Evolutionary conservation across 30 jellyfish, hydroid and myxozoan genomes (phyloP), one percentile per base, ranked within the genome.

Genomic region (Hydractinia echinata): DNA sequence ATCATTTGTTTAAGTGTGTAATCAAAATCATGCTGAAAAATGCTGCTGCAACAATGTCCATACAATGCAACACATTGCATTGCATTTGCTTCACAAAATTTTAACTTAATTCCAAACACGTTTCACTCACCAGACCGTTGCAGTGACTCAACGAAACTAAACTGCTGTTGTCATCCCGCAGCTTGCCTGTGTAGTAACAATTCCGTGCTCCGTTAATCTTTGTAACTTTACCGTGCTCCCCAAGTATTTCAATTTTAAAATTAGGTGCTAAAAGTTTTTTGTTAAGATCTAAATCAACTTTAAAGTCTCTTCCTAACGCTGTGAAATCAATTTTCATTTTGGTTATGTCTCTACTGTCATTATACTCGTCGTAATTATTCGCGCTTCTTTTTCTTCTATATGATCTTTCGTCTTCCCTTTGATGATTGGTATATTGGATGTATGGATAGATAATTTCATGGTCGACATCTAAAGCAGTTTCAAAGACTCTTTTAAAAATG

Each of bases 131-230:
- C 85, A 89, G 51, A 64, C 85, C 85, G 54, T 84, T 52, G 77
- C 96, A 76, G 44, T 73, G 51, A 0, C 85, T 16, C 49, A 89
- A 11, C 51, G 96, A 84, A 6, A 89, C 91, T 16, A 70, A 19
- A 6, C 89, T 49, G n/a, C 51, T 64, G 8, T 70, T 64, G 30
- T 89, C 95, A 51, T 73, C 70, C 11, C n/a, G 78, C 7, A 89
- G 72, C 64, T 18, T 71, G 53, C 96, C 96, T 67, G 81, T 54
- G 58, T 84, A 89, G 55, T 51, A 84, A 53, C 95, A 83, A 52
- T 76, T 66, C 49, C 48, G 56, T 8, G 61, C 67, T 10, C 55
- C 55, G 15, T 61, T 70, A 7, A 14, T 60, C 10, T 55, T 50
- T 13, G 58, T 51, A 10, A 68, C 8, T 6, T 49, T 73, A 16